These are phyloP conservation scores for Rhinoraja longicauda DNA, from an alignment of 2,797 vertebrate genomes.

Conservation along the genomic window DNA sequence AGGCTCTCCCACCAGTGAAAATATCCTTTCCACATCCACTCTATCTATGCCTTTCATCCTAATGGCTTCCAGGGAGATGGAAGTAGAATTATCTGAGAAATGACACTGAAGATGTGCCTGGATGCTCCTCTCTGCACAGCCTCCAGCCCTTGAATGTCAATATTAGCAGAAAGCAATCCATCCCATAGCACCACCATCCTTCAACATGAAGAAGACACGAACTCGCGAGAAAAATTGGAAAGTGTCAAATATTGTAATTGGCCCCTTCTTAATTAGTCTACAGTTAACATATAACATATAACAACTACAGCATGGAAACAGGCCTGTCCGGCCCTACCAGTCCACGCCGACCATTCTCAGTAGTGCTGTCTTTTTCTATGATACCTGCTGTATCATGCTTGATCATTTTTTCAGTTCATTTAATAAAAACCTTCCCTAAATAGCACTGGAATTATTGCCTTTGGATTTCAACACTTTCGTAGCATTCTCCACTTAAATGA, in stretches of 20 bases:
- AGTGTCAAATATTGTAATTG: not conserved
- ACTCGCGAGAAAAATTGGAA: not conserved
- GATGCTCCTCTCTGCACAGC: not conserved
- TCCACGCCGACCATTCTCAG: no score
- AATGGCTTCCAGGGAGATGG: not conserved
- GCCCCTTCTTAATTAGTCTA: not conserved
- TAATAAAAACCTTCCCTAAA: not conserved
- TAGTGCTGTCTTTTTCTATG: not conserved
- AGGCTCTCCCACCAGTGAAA: no score
- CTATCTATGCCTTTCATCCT: not conserved
- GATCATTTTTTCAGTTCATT: not conserved
- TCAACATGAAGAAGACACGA: not conserved
- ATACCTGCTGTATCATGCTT: not conserved
- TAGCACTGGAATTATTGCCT: not conserved
- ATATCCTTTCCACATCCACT: no score
- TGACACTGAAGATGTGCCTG: not conserved
- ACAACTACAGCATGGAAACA: no score
- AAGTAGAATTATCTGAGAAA: not conserved
- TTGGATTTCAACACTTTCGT: not conserved
- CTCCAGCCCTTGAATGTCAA: not conserved
- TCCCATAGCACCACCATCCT: not conserved
- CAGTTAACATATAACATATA: no score
- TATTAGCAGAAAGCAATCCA: not conserved
- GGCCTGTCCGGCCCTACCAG: no score
- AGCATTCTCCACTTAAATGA: not conserved